phyloP scores from a whole-genome alignment of 2,888 invertebrate species.

The Melieria omissa region DNA sequence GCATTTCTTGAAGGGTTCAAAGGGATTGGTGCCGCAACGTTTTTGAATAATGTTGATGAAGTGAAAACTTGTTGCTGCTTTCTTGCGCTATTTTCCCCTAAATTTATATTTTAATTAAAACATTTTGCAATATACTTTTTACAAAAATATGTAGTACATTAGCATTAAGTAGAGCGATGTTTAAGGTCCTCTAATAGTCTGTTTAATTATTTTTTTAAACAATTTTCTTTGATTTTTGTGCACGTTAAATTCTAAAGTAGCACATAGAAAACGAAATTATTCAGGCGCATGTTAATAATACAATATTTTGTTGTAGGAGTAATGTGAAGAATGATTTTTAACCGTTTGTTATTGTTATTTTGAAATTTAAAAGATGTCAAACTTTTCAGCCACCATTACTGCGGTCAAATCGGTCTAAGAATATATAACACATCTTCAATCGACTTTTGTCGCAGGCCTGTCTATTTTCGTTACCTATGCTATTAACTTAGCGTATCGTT shows the following conservation, averaged over 20 bases:
- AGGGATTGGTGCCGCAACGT: constrained; percentile 44
- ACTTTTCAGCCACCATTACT: too few species aligned
- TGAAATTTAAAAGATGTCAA: too few species aligned
- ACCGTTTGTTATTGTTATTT: not conserved
- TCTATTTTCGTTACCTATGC: too few species aligned
- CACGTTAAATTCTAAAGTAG: constrained; percentile 17
- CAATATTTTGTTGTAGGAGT: not conserved
- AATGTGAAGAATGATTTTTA: constrained; percentile 21
- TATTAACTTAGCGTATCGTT: not conserved
- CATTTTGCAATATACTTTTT: constrained; percentile 5
- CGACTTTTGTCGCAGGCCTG: too few species aligned
- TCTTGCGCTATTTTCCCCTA: not conserved
- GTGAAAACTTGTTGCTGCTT: not conserved
- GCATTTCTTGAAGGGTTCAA: constrained; percentile 58
- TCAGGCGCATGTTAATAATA: too few species aligned
- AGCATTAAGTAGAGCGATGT: too few species aligned
- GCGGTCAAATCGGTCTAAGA: too few species aligned
- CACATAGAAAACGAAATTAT: too few species aligned
- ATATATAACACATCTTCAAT: too few species aligned
- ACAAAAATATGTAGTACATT: too few species aligned
- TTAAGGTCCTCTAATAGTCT: too few species aligned
- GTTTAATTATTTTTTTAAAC: not conserved
- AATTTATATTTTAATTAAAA: not conserved
- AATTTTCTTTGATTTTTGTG: constrained; percentile 13
- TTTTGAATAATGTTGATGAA: constrained; percentile 39